Evolutionary conservation across 2,888 invertebrate genomes (phyloP), one percentile per base, ranked within the genome.

Genomic region (Liodrosophila aerea): DNA sequence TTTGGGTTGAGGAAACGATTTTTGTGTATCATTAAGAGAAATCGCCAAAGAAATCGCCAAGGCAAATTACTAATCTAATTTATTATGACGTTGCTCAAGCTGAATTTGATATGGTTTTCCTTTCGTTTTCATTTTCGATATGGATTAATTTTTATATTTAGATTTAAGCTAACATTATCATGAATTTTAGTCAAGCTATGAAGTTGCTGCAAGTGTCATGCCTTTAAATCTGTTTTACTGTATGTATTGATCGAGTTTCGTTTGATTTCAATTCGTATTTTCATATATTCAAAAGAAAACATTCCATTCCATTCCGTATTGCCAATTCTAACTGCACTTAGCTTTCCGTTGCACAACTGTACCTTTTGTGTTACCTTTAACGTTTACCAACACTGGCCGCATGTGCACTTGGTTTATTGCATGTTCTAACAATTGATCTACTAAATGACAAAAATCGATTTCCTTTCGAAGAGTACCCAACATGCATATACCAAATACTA

Each of bases 181-280:
- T 85, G 64, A 76, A 83, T 80, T 80, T 80, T 83, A 85, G 87
- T 76, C 88, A 87, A 89, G 89, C 89, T 89, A 89, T 89, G 89
- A 89, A 88, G 89, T 89, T 89, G 89, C 89, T 89, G 87, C 89
- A 88, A 89, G 86, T 85, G 80, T 85, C 63, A 74, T 74, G 64
- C 74, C 46, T 58, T 34, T 61, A 58, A 67, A 77, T 69, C 64
- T 54, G 54, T 54, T 59, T 8, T 51, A 60, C 45, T 63, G 52
- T 66, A 44, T 51, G 51, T 76, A 64, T 58, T 64, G 50, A 31
- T 22, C 49, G 27, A 37, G 51, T 37, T 64, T 49, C n/a, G 22
- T 33, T 46, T 30, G 15, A 47, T 36, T 60, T 41, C 9, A 49
- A 50, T 50, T 29, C 47, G 36, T 47, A 31, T 33, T 41, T 12